A percentile compares a stretch with the other conserved stretches of the same genome.
phyloP scores from a whole-genome alignment of 2,888 invertebrate genomes.

The Buathra laborator region DNA sequence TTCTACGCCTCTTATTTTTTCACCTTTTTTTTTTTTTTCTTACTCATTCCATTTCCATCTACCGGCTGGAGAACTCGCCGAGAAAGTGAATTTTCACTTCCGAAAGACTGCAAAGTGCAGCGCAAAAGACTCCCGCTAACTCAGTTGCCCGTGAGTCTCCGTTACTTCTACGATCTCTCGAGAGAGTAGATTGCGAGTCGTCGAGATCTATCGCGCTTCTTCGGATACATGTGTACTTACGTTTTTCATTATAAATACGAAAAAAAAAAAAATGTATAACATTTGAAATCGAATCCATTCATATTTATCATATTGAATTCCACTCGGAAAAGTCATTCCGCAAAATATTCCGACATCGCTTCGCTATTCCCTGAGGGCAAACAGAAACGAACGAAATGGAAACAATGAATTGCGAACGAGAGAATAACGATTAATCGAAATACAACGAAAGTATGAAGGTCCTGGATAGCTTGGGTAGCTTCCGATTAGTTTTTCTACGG shows the following conservation, averaged over 20 bases:
- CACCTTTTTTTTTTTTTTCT: conserved; percentile 33
- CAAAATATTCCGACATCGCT: background rate
- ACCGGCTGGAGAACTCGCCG: conserved; percentile 67
- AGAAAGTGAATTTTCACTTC: conserved; percentile 77
- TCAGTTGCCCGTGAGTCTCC: conserved; percentile 73
- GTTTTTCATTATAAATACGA: conserved; percentile 18
- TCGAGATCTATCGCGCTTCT: conserved; percentile 9
- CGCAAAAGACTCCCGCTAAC: conserved; percentile 78
- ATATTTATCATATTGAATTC: background rate
- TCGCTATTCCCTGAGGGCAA: background rate
- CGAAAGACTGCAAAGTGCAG: conserved; percentile 76
- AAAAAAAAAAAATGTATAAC: background rate
- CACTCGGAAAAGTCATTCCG: background rate
- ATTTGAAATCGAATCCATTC: background rate
- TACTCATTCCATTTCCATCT: conserved; percentile 33
- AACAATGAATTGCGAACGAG: conserved; percentile 12
- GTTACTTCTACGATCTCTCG: conserved; percentile 12
- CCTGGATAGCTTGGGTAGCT: background rate
- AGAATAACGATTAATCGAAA: conserved; percentile 14
- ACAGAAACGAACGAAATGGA: background rate
- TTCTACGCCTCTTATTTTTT: conserved; percentile 33
- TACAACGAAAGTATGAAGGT: conserved; percentile 6
- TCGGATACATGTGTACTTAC: conserved; percentile 7
- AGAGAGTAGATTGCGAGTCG: background rate
- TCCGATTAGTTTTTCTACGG: conserved; percentile 4